Base-by-base conservation (phyloP, 37 sponge, comb jelly and placozoan species). In the Diacarnus erythraeanus region DNA sequence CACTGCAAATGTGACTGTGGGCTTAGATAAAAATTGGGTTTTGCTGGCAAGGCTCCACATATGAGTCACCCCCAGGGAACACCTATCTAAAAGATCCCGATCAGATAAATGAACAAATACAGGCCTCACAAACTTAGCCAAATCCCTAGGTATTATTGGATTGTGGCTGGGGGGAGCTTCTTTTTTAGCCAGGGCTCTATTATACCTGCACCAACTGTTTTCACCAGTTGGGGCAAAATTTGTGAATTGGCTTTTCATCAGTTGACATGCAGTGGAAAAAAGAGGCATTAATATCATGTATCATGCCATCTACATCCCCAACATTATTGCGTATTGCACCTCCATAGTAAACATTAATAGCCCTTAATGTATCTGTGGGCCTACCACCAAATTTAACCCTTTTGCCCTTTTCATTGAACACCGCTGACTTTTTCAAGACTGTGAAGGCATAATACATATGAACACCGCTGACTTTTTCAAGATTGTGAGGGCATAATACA, bases 241-340 rank as follows among this genome's bases (percentile, higher is more conserved):
- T 31, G 22, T 70, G 71, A 31, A 38, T 9, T 12, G 71, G 40
- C 30, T 70, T 9, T 25, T 22, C n/a, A 64, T 64, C 65, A 27
- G 65, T 64, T 23, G 71, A 70, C 71, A 70, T 37, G 40, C 40
- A 70, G 22, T 70, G 71, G 10, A 38, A 70, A 70, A 70, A 70
- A 38, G 41, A 38, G 39, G 40, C 71, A 31, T 38, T 27, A 12
- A 70, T 70, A 31, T 31, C 8, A 9, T 37, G 8, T 35, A 38
- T 23, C 71, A 70, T 70, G 38, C 71, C 71, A 35, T 70, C 71
- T 23, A 70, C 20, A 23, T 35, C 22, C 17, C 22, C 41, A 38
- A 9, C 9, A 70, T 70, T 70, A 38, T 37, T 37, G 12, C 71
- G 36, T 12, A 70, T 70, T 15, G 71, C 71, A 70, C 71, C 71